These are phyloP conservation scores for Podocnemis expansa DNA, from an alignment of 2,113 vertebrate species.

Conservation along the genomic window DNA sequence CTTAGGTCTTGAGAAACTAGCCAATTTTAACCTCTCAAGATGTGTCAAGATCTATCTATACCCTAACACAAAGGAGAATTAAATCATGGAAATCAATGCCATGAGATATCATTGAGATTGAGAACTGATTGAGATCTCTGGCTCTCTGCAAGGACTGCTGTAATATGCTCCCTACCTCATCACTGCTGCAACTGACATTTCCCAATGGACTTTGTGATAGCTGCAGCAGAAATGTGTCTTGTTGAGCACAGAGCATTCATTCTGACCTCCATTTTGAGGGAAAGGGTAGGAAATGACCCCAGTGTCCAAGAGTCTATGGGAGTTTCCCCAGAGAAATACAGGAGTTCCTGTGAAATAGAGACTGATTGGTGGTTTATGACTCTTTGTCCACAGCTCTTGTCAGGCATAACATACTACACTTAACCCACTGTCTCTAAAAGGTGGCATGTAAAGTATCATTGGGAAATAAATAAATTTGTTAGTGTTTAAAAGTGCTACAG, in stretches of 20 bases:
- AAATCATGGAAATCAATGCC: background rate
- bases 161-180: background rate
- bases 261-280: background rate
- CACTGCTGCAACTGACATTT: background rate
- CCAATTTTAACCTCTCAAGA: accelerated
- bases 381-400: background rate
- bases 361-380: background rate
- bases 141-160: background rate
- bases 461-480: no score
- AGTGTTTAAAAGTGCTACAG: no score
- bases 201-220: background rate
- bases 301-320: background rate
- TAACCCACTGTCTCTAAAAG: background rate
- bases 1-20: conserved; percentile 44
- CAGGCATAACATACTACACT: background rate
- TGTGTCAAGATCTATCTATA: background rate
- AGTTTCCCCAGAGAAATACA: background rate
- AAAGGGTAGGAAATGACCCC: background rate
- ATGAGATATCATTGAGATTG: background rate
- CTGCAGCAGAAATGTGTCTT: background rate
- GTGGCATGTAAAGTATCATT: background rate
- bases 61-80: background rate
- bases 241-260: background rate
- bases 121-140: background rate
- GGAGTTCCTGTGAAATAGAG: background rate